Percentiles rank a stretch among this genome's conserved stretches.
Evolutionary conservation across 2,113 vertebrate species (phyloP).

Genomic region (Climacteris rufus): DNA sequence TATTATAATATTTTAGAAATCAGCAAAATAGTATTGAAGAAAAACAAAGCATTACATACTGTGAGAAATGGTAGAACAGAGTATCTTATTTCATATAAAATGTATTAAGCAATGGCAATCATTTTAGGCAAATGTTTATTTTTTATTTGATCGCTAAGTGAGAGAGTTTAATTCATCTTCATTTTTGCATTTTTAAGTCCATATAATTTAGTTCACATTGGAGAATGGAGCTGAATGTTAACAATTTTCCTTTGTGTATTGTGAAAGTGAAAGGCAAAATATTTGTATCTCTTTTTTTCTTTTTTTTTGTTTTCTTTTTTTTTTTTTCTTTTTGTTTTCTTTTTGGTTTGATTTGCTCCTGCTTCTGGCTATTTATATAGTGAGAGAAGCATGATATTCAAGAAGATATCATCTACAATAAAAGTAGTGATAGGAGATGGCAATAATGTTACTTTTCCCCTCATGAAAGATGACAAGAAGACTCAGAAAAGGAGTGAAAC

Average conservation of each 20-base stretch:
- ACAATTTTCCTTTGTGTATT: slow-evolving; percentile 56
- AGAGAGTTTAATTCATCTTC: slow-evolving; percentile 65
- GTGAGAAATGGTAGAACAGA: slow-evolving; percentile 19
- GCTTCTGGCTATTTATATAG: not conserved
- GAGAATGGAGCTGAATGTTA: slow-evolving; percentile 54
- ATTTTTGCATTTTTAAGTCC: slow-evolving; percentile 68
- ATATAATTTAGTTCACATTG: slow-evolving; percentile 58
- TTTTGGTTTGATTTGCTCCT: not conserved
- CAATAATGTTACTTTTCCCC: not conserved
- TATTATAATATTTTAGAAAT: slow-evolving; percentile 51
- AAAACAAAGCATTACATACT: slow-evolving; percentile 26
- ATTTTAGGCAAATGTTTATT: slow-evolving; percentile 65
- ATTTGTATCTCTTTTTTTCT: not conserved
- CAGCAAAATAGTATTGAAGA: not conserved
- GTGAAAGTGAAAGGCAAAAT: slow-evolving; percentile 44
- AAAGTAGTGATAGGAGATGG: not conserved
- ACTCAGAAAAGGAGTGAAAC: not conserved
- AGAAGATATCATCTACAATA: not conserved
- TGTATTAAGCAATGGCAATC: slow-evolving; percentile 36
- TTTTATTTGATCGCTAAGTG: slow-evolving; percentile 51
- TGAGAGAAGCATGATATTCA: not conserved
- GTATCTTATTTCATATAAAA: slow-evolving; percentile 57
- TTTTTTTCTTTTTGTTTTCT: not conserved
- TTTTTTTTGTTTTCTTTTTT: too few species aligned
- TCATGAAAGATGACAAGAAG: not conserved